These are phyloP conservation scores for Taxidea taxus DNA, from an alignment of 2,113 vertebrate genomes.

Conservation along the genomic window DNA sequence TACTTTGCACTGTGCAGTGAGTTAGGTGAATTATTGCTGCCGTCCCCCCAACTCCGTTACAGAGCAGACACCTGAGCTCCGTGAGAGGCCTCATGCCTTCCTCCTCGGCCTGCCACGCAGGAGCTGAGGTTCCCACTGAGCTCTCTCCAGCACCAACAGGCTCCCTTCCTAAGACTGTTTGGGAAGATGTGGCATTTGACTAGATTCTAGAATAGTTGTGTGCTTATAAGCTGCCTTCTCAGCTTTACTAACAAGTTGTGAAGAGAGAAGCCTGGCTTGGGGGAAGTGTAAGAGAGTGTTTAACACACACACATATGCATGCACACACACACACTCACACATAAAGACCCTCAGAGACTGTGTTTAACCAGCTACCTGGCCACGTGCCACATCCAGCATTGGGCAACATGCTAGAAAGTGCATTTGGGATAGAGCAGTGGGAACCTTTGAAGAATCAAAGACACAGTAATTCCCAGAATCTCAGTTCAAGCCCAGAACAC, in stretches of 20 bases:
- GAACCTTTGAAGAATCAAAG: background rate
- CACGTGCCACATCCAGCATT: background rate
- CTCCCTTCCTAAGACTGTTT: background rate
- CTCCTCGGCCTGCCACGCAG: background rate
- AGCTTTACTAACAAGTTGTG: slow-evolving; percentile 11
- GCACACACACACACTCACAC: background rate
- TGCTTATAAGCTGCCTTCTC: background rate
- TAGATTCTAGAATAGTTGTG: background rate
- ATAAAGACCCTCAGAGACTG: background rate
- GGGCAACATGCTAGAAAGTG: background rate
- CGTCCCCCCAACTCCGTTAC: no score
- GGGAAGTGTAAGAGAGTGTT: background rate
- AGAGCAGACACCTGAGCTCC: background rate
- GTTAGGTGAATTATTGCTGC: background rate
- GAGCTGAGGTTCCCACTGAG: background rate
- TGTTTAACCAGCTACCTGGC: background rate
- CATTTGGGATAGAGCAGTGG: background rate
- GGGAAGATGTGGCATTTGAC: background rate
- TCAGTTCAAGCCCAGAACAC: background rate
- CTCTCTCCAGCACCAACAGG: background rate
- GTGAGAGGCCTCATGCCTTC: background rate
- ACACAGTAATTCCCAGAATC: background rate
- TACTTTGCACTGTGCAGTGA: background rate
- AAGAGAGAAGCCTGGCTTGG: background rate
- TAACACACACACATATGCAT: background rate